Percentiles rank a stretch among this genome's conserved stretches.
Evolutionary conservation across 1,140 invertebrate genomes (phyloP).

Genomic region (Neelides sp.): DNA sequence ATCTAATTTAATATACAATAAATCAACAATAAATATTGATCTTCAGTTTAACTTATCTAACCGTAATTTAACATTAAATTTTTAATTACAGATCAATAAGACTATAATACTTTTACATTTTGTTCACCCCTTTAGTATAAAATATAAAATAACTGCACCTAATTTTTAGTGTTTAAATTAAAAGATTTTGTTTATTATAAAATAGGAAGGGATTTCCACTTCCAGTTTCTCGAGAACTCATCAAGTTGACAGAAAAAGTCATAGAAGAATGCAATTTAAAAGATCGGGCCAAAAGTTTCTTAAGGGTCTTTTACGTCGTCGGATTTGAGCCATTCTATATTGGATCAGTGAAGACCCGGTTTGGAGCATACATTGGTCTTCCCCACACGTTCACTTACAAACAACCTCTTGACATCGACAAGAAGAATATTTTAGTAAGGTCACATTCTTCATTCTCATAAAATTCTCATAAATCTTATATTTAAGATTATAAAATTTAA

Average conservation of each 20-base stretch:
- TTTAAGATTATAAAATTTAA: too few relatives aligned
- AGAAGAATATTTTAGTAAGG: slow-evolving; percentile 40
- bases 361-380: slow-evolving; percentile 48
- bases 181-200: too few relatives aligned
- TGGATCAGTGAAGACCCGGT: slow-evolving; percentile 37
- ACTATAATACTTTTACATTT: too few relatives aligned
- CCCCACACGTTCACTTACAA: slow-evolving; percentile 48
- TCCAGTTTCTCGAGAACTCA: slow-evolving; percentile 35
- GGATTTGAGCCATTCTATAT: slow-evolving; percentile 50
- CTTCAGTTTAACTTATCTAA: too few relatives aligned
- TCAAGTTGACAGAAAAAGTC: slow-evolving; percentile 38
- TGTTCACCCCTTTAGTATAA: too few relatives aligned
- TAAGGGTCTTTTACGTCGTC: slow-evolving; percentile 46
- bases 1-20: too few relatives aligned
- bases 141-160: too few relatives aligned
- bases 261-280: slow-evolving; percentile 41
- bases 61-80: too few relatives aligned
- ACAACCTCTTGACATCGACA: slow-evolving; percentile 38
- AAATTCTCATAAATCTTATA: too few relatives aligned
- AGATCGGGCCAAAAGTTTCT: slow-evolving; percentile 33
- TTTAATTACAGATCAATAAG: too few relatives aligned
- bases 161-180: too few relatives aligned
- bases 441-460: background rate
- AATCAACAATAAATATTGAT: too few relatives aligned
- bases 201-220: slow-evolving; percentile 40